Evolutionary conservation across 1,140 invertebrate species (phyloP).

Genomic region (Pseudomyrmex gracilis): DNA sequence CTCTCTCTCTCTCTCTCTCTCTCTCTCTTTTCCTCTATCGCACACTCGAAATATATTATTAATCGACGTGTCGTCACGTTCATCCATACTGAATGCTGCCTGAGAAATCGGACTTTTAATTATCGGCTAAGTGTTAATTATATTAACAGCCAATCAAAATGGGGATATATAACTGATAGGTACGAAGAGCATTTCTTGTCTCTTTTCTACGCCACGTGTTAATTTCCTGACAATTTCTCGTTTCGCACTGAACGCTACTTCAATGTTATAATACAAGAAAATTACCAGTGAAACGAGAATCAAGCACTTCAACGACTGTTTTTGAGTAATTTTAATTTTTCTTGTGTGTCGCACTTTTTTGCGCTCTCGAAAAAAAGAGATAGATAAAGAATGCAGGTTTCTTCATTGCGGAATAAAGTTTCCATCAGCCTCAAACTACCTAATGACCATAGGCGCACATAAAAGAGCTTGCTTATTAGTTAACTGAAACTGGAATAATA

Average conservation of each 20-base stretch:
- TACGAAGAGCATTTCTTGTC: background rate
- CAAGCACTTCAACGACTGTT: slow-evolving; percentile 23
- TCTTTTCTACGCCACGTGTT: background rate
- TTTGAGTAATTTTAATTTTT: slow-evolving; percentile 34
- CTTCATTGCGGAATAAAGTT: background rate
- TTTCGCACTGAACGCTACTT: slow-evolving; percentile 5
- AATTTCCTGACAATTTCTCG: slow-evolving; percentile 41
- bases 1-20: no score
- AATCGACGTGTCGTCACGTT: slow-evolving; percentile 6
- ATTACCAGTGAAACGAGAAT: slow-evolving; percentile 29
- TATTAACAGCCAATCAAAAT: slow-evolving; percentile 14
- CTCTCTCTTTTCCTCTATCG: background rate
- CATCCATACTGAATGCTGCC: background rate
- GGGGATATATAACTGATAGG: slow-evolving; percentile 1
- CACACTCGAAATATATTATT: background rate
- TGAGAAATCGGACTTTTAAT: slow-evolving; percentile 40
- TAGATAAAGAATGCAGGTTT: slow-evolving; percentile 39
- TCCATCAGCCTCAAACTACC: slow-evolving; percentile 22
- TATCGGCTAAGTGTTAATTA: slow-evolving; percentile 27
- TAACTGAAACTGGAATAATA: slow-evolving; percentile 42
- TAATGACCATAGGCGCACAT: slow-evolving; percentile 11
- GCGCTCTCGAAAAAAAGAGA: background rate
- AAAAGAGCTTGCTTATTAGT: slow-evolving; percentile 31
- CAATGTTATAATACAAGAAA: slow-evolving; percentile 10
- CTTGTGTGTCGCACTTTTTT: slow-evolving; percentile 10